Base-by-base conservation (phyloP, 2,113 vertebrate species). In the Calidris pugnax region DNA sequence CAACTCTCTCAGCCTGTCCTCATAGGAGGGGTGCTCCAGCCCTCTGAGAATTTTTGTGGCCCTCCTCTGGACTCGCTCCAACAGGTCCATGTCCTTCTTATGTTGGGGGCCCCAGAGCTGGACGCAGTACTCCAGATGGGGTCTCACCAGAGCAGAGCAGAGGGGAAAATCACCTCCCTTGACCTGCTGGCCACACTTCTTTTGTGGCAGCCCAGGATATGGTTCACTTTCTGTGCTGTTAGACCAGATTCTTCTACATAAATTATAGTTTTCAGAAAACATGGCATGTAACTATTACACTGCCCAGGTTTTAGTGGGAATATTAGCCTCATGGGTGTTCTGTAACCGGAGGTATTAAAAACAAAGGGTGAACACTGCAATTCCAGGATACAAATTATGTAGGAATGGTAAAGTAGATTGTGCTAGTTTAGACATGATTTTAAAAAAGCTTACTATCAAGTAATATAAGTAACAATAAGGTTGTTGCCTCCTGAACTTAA, bases 321-420 rank as follows among this genome's bases (percentile, higher is more conserved):
- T 78, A 9, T 63, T 87, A 67, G 15, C 22, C 22, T 73, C 50
- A 41, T 4, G 12, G 8, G 2, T 7, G 3, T 63, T 87, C 51
- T 0, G 0, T 59, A 81, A 62, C 21, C 4, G 43, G 50, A 21
- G 0, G 1, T n/a, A 77, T 23, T 69, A 39, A 32, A 69, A 89
- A 22, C 22, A 55, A 4, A 43, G 35, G 20, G n/a, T 77, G 35
- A 91, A 56, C 26, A 43, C 15, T 32, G 33, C 56, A 77, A 87
- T 74, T 91, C 14, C 13, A 73, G 57, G 35, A 24, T 83, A 62
- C 5, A 66, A 76, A 39, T 69, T 20, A 39, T 17, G 16, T 50
- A 51, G 45, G 35, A 73, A 43, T 8, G 22, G 5, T 68, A 55
- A 78, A 87, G 12, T 32, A 68, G 45, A 28, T 48, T 71, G 50